Conservation (phyloP, 2,113 vertebrate genomes). For the Noctilio leporinus region DNA sequence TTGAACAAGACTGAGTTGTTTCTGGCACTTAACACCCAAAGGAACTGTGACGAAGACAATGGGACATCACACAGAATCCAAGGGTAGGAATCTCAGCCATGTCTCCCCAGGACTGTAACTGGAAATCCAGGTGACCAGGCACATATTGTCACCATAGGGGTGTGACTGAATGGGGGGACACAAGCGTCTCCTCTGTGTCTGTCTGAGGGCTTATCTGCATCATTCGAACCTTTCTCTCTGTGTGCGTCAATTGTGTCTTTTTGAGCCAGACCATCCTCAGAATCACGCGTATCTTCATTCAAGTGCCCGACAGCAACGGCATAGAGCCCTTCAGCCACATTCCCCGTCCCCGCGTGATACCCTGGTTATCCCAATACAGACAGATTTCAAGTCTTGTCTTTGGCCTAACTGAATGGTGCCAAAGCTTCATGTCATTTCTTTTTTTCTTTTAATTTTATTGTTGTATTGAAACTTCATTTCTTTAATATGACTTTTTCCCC, state of each 20-base stretch:
- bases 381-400: neutral
- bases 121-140: neutral
- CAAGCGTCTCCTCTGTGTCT: neutral
- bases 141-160: rapidly evolving
- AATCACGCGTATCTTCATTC: neutral
- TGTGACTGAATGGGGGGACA: neutral
- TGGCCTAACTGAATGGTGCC: neutral
- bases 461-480: neutral
- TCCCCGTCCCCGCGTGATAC: neutral
- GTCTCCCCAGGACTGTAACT: neutral
- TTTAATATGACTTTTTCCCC: neutral
- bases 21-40: neutral
- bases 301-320: neutral
- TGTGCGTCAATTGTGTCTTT: neutral
- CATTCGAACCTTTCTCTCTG: neutral
- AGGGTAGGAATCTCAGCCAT: too few species aligned
- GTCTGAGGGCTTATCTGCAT: neutral
- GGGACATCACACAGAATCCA: neutral
- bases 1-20: neutral
- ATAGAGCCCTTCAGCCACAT: neutral
- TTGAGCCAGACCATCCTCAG: neutral
- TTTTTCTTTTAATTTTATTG: too few species aligned
- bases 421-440: too few species aligned
- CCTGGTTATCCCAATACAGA: neutral
- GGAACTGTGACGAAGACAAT: too few species aligned